Evolutionary conservation across 1,140 invertebrate species (phyloP).

Genomic region (Meteorus sp.): DNA sequence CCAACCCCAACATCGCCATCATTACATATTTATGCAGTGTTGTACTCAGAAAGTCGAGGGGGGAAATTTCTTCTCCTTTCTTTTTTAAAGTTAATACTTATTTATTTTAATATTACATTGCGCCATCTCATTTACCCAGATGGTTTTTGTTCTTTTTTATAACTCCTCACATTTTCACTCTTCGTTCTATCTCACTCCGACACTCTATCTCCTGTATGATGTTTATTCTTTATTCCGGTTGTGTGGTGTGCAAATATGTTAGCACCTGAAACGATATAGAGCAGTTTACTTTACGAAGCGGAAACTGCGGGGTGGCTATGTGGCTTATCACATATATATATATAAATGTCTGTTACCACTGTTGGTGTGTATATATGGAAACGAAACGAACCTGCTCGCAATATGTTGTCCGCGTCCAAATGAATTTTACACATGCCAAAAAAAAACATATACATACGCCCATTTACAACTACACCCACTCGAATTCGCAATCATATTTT

Average conservation of each 20-base stretch:
- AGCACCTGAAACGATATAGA: slow-evolving; percentile 1
- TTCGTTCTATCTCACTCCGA: background rate
- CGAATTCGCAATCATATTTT: too few species aligned
- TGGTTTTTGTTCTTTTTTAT: background rate
- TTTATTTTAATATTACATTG: too few species aligned
- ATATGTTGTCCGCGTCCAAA: background rate
- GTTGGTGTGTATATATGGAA: background rate
- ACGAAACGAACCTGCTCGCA: background rate
- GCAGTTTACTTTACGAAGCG: slow-evolving; percentile 2
- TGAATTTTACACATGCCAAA: background rate
- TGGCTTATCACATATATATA: too few species aligned
- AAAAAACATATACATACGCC: too few species aligned
- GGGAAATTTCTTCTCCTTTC: too few species aligned
- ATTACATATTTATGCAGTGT: too few species aligned
- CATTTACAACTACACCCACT: too few species aligned
- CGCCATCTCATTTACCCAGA: too few species aligned
- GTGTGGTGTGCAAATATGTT: slow-evolving; percentile 4
- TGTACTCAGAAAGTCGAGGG: too few species aligned
- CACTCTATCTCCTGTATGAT: background rate
- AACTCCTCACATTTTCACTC: background rate
- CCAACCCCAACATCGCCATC: too few species aligned
- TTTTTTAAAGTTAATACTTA: too few species aligned
- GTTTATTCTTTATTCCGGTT: background rate
- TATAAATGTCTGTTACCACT: too few species aligned
- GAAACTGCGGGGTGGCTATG: background rate